Conservation (phyloP, 2,113 vertebrate genomes). For the Cynopterus brachyotis region DNA sequence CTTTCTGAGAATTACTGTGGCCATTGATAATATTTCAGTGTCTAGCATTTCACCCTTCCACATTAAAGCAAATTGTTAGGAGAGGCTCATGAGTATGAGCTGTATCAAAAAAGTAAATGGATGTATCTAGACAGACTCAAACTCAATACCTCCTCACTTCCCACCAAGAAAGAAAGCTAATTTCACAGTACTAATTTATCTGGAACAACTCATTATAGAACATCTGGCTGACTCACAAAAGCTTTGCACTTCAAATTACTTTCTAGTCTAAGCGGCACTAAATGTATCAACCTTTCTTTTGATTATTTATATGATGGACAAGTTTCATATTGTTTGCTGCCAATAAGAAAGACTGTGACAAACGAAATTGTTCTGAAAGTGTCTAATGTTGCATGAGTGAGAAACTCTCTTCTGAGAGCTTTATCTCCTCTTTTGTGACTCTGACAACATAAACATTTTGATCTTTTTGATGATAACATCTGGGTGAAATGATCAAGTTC, state of each 20-base stretch:
- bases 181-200: slow-evolving; percentile 77
- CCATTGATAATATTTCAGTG: slow-evolving; percentile 36
- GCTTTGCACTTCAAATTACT: slow-evolving; percentile 77
- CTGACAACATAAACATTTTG: slow-evolving; percentile 22
- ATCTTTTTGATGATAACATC: slow-evolving; percentile 44
- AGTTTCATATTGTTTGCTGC: slow-evolving; percentile 68
- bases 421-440: slow-evolving; percentile 68
- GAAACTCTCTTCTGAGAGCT: slow-evolving; percentile 58
- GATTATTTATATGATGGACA: slow-evolving; percentile 77
- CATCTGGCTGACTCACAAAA: slow-evolving; percentile 77
- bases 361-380: slow-evolving; percentile 67
- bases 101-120: not conserved
- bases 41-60: slow-evolving; percentile 45
- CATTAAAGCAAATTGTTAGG: slow-evolving; percentile 48
- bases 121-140: slow-evolving; percentile 45
- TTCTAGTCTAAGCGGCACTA: slow-evolving; percentile 70
- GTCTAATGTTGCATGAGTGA: slow-evolving; percentile 56
- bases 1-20: slow-evolving; percentile 9
- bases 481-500: slow-evolving; percentile 35
- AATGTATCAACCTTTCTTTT: slow-evolving; percentile 76
- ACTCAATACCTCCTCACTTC: slow-evolving; percentile 41
- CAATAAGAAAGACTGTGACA: slow-evolving; percentile 57
- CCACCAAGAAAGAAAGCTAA: slow-evolving; percentile 73
- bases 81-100: not conserved
- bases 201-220: slow-evolving; percentile 81